Conservation (phyloP, 2,797 vertebrate species). For the Phoebastria nigripes region DNA sequence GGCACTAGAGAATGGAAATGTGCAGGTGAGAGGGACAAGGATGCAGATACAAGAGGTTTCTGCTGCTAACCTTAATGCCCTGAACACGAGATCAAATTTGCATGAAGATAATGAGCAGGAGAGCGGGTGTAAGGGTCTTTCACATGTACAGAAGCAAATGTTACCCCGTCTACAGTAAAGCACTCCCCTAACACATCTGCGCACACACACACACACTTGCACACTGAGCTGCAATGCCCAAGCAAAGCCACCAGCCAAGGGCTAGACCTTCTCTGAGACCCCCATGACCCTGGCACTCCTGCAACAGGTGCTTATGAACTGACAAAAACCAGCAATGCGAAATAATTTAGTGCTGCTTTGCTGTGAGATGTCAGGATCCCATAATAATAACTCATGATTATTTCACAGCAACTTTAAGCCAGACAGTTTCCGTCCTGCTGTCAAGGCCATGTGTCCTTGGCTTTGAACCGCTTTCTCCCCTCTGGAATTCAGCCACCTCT, state of each 20-base stretch:
- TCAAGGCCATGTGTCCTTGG: slow-evolving; percentile 10
- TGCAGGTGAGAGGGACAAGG: not conserved
- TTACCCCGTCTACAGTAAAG: not conserved
- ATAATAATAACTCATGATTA: not conserved
- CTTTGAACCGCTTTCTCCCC: not conserved
- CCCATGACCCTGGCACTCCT: not conserved
- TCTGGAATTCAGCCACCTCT: slow-evolving; percentile 10
- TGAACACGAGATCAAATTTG: not conserved
- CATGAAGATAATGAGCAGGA: not conserved
- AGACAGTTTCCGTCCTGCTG: not conserved
- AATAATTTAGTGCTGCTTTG: not conserved
- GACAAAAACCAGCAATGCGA: not conserved
- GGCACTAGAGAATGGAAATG: not conserved
- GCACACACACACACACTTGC: not conserved
- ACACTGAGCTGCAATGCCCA: not conserved
- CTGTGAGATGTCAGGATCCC: not conserved
- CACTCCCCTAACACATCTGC: not conserved
- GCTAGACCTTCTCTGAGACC: not conserved
- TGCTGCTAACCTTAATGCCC: not conserved
- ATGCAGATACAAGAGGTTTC: not conserved
- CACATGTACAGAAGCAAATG: not conserved
- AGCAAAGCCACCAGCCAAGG: not conserved
- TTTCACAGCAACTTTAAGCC: not conserved
- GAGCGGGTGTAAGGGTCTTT: not conserved
- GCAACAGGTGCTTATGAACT: not conserved